phyloP scores from a whole-genome alignment of 2,888 invertebrate genomes.

The Myopa tessellatipennis region DNA sequence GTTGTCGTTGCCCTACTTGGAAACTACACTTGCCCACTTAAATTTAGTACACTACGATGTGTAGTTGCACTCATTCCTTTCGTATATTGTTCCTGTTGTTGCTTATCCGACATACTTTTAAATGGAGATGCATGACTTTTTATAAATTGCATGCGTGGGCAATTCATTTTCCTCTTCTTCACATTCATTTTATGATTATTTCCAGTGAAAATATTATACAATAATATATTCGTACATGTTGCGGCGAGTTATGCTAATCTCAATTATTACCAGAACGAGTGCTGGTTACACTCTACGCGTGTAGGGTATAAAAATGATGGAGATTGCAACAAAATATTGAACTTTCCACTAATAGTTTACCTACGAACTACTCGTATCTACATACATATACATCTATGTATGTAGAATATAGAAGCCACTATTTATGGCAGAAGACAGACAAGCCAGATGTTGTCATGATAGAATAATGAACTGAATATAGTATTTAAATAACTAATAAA shows the following conservation, averaged over 20 bases:
- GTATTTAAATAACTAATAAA: too few relatives aligned
- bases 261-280: not conserved
- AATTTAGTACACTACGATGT: not conserved
- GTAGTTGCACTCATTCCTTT: not conserved
- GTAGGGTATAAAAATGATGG: too few relatives aligned
- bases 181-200: not conserved
- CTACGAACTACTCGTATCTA: not conserved
- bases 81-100: not conserved
- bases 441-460: too few relatives aligned
- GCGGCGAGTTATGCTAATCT: not conserved
- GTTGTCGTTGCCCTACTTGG: too few relatives aligned
- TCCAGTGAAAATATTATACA: not conserved
- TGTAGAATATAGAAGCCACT: too few relatives aligned
- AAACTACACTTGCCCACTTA: not conserved
- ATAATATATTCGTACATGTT: not conserved
- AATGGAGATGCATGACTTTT: not conserved
- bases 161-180: too few relatives aligned
- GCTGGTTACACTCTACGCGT: too few relatives aligned
- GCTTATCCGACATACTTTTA: not conserved
- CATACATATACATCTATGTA: too few relatives aligned
- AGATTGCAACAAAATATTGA: slow-evolving; percentile 29
- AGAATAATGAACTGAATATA: too few relatives aligned
- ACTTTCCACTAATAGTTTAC: slow-evolving; percentile 15
- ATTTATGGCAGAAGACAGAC: too few relatives aligned
- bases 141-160: slow-evolving; percentile 25